Conservation (phyloP, 2,113 vertebrate genomes). For the Balaenoptera acutorostrata region DNA sequence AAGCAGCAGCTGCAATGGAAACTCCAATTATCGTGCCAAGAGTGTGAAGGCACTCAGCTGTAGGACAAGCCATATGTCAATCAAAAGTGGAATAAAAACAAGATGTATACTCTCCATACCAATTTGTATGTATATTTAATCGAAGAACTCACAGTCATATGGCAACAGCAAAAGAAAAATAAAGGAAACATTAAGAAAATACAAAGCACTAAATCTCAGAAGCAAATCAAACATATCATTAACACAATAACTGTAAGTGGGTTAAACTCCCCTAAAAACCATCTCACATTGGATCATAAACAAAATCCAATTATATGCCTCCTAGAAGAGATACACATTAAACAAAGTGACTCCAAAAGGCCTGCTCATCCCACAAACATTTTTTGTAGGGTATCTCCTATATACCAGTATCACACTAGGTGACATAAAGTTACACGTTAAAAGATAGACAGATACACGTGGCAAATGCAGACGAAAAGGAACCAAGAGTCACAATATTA, state of each 20-base stretch:
- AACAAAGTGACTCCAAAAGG: neutral
- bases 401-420: neutral
- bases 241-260: slow-evolving; percentile 51
- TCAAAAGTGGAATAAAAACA: slow-evolving; percentile 39
- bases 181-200: neutral
- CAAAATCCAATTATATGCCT: neutral
- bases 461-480: neutral
- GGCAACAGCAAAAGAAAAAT: slow-evolving; percentile 21
- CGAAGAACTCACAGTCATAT: slow-evolving; percentile 10
- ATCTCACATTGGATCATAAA: neutral
- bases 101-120: neutral
- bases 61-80: slow-evolving; percentile 22
- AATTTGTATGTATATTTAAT: slow-evolving; percentile 27
- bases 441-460: neutral
- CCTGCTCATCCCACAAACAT: neutral
- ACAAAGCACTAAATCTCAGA: neutral
- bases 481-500: neutral
- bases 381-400: neutral
- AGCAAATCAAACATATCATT: slow-evolving; percentile 12
- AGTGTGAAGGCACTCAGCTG: neutral
- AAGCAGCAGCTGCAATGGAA: slow-evolving; percentile 29
- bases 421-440: neutral
- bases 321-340: neutral
- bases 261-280: slow-evolving; percentile 13
- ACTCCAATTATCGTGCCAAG: neutral